Evolutionary conservation across 2,113 vertebrate species (phyloP).

Genomic region (Vireo altiloquus): DNA sequence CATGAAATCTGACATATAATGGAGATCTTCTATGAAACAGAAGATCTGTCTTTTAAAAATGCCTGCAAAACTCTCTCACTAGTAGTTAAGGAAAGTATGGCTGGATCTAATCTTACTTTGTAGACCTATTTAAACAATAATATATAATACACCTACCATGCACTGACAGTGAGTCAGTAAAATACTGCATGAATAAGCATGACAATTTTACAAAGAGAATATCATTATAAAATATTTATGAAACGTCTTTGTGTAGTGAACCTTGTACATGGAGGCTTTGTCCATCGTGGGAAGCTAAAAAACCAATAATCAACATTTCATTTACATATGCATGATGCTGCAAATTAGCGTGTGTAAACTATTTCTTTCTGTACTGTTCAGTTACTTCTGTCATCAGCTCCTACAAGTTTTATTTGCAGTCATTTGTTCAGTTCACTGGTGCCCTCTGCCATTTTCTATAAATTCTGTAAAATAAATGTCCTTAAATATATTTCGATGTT

Average conservation of each 20-base stretch:
- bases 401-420: slow-evolving; percentile 71
- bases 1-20: neutral
- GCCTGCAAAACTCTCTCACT: slow-evolving; percentile 27
- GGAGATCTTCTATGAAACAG: slow-evolving; percentile 40
- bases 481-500: slow-evolving; percentile 74
- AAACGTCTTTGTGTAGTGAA: slow-evolving; percentile 85
- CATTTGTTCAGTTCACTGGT: slow-evolving; percentile 68
- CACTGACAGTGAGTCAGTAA: slow-evolving; percentile 82
- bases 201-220: slow-evolving; percentile 77
- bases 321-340: slow-evolving; percentile 89
- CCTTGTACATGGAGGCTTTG: slow-evolving; percentile 91
- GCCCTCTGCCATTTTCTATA: slow-evolving; percentile 66
- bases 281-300: slow-evolving; percentile 86
- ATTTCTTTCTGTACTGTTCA: slow-evolving; percentile 72
- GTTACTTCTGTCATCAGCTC: slow-evolving; percentile 72
- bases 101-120: slow-evolving; percentile 60
- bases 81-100: slow-evolving; percentile 58
- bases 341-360: slow-evolving; percentile 75
- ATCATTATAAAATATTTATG: slow-evolving; percentile 96
- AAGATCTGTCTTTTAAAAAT: slow-evolving; percentile 45
- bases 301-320: slow-evolving; percentile 86
- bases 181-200: slow-evolving; percentile 73
- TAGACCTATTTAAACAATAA: slow-evolving; percentile 54
- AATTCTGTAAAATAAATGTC: slow-evolving; percentile 77
- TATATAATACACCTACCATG: slow-evolving; percentile 71